phyloP scores from a whole-genome alignment of 2,797 vertebrate genomes.

The Galaxias olidus region DNA sequence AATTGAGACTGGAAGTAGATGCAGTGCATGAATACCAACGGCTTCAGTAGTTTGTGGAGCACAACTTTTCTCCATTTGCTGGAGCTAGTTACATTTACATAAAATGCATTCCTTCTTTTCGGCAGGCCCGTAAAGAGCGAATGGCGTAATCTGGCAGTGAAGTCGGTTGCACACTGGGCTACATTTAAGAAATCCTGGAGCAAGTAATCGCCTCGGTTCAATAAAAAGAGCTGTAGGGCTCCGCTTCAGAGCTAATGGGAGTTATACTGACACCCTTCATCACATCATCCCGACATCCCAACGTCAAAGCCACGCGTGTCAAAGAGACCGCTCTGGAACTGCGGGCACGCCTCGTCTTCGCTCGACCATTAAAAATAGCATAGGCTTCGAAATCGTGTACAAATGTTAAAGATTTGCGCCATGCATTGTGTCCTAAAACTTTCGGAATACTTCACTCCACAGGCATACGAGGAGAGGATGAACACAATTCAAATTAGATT shows the following conservation, averaged over 20 bases:
- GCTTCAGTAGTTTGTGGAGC: conserved; percentile 38
- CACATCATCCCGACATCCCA: conserved; percentile 57
- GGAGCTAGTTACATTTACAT: conserved; percentile 38
- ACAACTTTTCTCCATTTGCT: conserved; percentile 54
- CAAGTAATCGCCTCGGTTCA: conserved; percentile 49
- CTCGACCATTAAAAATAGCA: no score
- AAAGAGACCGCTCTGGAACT: no score
- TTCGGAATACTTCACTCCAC: no score
- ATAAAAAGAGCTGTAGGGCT: conserved; percentile 55
- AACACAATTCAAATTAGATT: no score
- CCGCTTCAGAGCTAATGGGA: conserved; percentile 63
- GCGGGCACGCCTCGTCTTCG: no score
- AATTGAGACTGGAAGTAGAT: conserved; percentile 32
- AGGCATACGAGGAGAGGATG: no score
- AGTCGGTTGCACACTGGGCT: conserved; percentile 37
- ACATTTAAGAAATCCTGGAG: conserved; percentile 30
- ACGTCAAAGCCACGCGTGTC: no score
- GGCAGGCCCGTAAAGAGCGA: conserved; percentile 59
- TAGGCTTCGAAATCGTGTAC: no score
- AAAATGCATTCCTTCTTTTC: no score
- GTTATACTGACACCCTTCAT: conserved; percentile 69
- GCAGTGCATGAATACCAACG: conserved; percentile 19
- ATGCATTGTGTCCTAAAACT: no score
- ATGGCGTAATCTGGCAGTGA: conserved; percentile 61
- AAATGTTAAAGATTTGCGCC: no score